These are phyloP conservation scores for Empidonax alnorum DNA, from an alignment of 2,113 vertebrate species.

Conservation along the genomic window DNA sequence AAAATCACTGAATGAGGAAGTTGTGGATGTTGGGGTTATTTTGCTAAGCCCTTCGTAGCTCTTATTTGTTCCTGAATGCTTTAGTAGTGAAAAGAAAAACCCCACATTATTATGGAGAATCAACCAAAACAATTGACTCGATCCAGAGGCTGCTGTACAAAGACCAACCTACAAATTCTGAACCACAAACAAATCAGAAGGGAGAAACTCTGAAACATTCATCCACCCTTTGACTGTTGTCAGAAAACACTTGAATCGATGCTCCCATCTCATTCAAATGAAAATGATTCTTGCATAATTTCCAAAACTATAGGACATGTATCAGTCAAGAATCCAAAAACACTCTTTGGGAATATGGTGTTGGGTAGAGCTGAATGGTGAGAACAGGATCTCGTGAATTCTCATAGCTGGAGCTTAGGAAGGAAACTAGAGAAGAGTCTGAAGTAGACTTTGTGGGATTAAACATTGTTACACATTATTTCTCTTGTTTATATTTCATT, in stretches of 20 bases:
- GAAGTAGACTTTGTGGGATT: not conserved
- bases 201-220: not conserved
- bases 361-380: not conserved
- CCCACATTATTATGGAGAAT: not conserved
- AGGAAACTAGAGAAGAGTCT: not conserved
- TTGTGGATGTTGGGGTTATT: not conserved
- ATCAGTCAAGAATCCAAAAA: not conserved
- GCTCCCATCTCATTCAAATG: not conserved
- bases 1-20: not conserved
- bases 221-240: not conserved
- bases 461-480: not conserved
- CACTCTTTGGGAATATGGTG: not conserved
- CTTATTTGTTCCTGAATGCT: not conserved
- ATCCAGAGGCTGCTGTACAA: not conserved
- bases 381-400: not conserved
- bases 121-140: fast-evolving
- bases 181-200: not conserved
- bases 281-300: fast-evolving
- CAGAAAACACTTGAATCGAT: not conserved
- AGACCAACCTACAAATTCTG: not conserved
- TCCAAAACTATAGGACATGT: not conserved
- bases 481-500: not conserved
- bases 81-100: not conserved
- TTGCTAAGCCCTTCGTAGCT: not conserved
- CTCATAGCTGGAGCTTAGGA: not conserved